A percentile compares a stretch with the other conserved stretches of the same genome.
Evolutionary conservation across 2,113 vertebrate species (phyloP).

Genomic region (Apteryx mantelli): DNA sequence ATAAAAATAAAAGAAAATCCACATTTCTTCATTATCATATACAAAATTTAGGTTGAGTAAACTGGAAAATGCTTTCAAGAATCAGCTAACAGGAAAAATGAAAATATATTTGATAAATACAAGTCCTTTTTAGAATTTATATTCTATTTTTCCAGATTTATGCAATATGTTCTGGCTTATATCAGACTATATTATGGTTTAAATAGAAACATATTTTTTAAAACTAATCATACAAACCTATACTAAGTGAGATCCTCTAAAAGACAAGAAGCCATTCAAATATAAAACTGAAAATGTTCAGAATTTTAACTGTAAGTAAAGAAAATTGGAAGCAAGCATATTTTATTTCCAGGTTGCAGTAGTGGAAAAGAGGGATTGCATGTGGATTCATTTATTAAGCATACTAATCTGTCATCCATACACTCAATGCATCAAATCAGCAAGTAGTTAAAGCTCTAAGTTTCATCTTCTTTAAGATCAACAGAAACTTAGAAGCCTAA

Average conservation of each 20-base stretch:
- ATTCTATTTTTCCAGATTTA: neutral
- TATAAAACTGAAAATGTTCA: neutral
- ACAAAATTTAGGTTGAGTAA: conserved; percentile 21
- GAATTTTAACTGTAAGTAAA: neutral
- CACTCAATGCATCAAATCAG: neutral
- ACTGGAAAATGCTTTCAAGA: conserved; percentile 25
- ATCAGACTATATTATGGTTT: neutral
- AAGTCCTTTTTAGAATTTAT: conserved; percentile 54
- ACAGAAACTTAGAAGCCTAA: neutral
- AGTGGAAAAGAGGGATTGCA: neutral
- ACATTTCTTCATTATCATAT: neutral
- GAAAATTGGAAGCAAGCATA: neutral
- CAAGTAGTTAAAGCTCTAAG: neutral
- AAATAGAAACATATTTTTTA: neutral
- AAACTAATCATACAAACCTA: neutral
- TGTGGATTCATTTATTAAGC: neutral
- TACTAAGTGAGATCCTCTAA: neutral
- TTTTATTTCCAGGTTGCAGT: neutral
- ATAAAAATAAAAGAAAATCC: neutral
- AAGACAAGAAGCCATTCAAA: neutral
- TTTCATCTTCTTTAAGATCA: neutral
- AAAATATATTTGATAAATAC: conserved; percentile 31
- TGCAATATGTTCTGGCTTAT: neutral
- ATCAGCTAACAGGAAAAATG: conserved; percentile 24
- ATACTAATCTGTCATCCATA: neutral